phyloP scores from a whole-genome alignment of 2,797 vertebrate genomes.

The Pelobates cultripes region DNA sequence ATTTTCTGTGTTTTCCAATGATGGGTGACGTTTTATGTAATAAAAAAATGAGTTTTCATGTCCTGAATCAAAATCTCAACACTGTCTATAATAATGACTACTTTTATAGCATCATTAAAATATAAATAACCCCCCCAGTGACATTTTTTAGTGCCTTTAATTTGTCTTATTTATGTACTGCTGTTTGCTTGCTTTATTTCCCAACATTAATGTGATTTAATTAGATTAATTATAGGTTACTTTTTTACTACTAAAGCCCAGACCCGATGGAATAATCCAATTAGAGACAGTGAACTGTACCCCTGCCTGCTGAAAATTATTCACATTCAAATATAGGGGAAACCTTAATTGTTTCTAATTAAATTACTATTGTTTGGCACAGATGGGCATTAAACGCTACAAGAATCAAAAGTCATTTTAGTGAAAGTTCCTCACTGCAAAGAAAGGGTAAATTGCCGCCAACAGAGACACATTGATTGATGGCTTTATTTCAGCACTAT shows the following conservation, averaged over 20 bases:
- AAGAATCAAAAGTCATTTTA: no score
- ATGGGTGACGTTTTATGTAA: neutral
- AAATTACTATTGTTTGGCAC: no score
- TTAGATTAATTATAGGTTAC: neutral
- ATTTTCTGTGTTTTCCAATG: neutral
- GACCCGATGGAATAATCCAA: neutral
- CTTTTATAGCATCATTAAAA: neutral
- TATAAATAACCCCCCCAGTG: neutral
- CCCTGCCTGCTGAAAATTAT: neutral
- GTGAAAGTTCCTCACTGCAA: no score
- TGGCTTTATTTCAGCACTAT: no score
- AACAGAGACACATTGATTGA: no score
- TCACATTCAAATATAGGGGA: neutral
- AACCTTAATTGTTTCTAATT: no score
- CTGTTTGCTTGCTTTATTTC: neutral
- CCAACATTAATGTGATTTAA: neutral
- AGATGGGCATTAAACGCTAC: no score
- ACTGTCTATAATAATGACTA: neutral
- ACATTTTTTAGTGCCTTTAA: neutral
- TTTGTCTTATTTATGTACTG: slow-evolving; percentile 3
- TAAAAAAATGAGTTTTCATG: neutral
- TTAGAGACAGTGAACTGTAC: neutral
- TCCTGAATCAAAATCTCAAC: neutral
- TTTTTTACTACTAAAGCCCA: neutral
- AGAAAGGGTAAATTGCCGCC: no score